Evolutionary conservation across 2,888 invertebrate genomes (phyloP).

Genomic region (Digitonthophagus gazella): DNA sequence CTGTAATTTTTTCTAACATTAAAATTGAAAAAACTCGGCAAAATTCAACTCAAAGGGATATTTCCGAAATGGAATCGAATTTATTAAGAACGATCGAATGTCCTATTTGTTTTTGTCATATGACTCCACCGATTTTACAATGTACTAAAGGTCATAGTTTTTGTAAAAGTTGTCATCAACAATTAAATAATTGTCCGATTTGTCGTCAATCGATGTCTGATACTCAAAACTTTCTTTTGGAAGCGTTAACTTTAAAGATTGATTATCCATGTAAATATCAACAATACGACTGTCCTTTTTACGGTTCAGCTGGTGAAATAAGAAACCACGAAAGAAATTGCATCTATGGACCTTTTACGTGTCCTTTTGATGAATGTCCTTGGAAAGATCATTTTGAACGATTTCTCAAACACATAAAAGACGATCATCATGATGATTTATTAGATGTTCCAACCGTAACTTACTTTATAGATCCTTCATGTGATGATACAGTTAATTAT

Average conservation of each 20-base stretch:
- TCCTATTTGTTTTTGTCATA: slow-evolving; percentile 45
- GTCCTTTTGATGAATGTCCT: slow-evolving; percentile 32
- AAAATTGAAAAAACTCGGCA: slow-evolving; percentile 20
- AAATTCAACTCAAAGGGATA: neutral
- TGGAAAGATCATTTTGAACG: slow-evolving; percentile 31
- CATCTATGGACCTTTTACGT: slow-evolving; percentile 30
- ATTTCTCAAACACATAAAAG: slow-evolving; percentile 31
- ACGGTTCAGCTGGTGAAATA: slow-evolving; percentile 26
- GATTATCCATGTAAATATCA: slow-evolving; percentile 42
- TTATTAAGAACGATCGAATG: slow-evolving; percentile 41
- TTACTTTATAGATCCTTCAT: slow-evolving; percentile 17
- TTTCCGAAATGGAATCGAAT: slow-evolving; percentile 20
- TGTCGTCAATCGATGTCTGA: slow-evolving; percentile 38
- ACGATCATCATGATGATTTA: slow-evolving; percentile 39
- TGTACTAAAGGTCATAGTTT: slow-evolving; percentile 45
- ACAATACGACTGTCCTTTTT: slow-evolving; percentile 36
- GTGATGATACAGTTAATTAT: slow-evolving; percentile 34
- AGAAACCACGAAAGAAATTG: slow-evolving; percentile 32
- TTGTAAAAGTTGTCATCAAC: slow-evolving; percentile 39
- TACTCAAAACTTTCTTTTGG: slow-evolving; percentile 44
- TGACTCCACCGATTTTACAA: slow-evolving; percentile 45
- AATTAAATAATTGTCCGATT: slow-evolving; percentile 39
- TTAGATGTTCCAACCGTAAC: slow-evolving; percentile 36
- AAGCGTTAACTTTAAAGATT: slow-evolving; percentile 39
- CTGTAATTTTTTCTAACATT: slow-evolving; percentile 28